Percentiles rank a stretch among this genome's conserved stretches.
Conservation (phyloP, 2,797 vertebrate genomes). For the Hippopotamyrus pictus region DNA sequence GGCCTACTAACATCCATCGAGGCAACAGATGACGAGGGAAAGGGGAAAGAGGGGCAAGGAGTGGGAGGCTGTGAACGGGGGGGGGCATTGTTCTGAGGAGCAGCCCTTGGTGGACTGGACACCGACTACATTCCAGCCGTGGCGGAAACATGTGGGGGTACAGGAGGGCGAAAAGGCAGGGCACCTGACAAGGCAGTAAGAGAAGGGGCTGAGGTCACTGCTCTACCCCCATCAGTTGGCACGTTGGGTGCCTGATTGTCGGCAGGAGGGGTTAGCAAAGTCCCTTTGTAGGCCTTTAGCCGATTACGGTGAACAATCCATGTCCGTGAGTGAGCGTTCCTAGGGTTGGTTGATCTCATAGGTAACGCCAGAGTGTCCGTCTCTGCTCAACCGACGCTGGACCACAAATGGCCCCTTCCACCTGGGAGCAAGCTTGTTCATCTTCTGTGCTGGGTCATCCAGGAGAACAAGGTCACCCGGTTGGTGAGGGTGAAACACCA, state of each 20-base stretch:
- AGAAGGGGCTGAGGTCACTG: neutral
- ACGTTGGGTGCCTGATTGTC: neutral
- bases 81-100: neutral
- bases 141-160: neutral
- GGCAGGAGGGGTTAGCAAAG: neutral
- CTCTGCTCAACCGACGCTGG: neutral
- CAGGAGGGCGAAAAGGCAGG: neutral
- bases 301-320: constrained; percentile 3
- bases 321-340: neutral
- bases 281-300: neutral
- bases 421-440: neutral
- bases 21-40: neutral
- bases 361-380: neutral
- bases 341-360: neutral
- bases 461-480: neutral
- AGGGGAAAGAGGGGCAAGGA: neutral
- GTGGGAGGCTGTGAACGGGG: neutral
- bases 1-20: neutral
- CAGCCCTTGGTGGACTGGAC: neutral
- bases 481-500: neutral
- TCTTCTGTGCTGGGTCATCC: neutral
- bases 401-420: neutral
- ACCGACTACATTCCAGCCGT: neutral
- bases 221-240: neutral
- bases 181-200: neutral